Percentiles rank a stretch among this genome's conserved stretches.
These are phyloP conservation scores for Harpagifer antarcticus DNA, from an alignment of 2,797 vertebrate genomes.

Conservation along the genomic window DNA sequence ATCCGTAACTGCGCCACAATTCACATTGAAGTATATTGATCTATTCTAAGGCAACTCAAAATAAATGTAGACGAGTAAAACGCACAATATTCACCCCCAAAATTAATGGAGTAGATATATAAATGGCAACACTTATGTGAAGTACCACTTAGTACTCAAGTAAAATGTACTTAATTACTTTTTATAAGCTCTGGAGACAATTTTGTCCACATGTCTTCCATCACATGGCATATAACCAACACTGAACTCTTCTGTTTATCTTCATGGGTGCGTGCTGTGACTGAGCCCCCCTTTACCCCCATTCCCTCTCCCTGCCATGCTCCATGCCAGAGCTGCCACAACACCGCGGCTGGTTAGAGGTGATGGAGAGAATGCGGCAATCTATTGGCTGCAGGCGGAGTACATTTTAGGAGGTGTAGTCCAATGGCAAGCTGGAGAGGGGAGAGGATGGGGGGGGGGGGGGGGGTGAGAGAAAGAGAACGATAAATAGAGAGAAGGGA, in stretches of 20 bases:
- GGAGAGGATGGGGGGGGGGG: neutral
- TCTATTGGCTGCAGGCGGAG: conserved; percentile 92
- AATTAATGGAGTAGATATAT: no score
- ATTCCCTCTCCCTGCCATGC: conserved; percentile 17
- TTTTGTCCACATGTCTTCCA: no score
- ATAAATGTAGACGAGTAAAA: no score
- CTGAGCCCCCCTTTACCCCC: no score
- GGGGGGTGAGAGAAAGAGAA: neutral
- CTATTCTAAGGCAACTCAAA: no score
- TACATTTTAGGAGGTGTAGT: conserved; percentile 90
- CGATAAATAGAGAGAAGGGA: conserved; percentile 50
- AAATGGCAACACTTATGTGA: no score
- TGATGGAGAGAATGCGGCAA: conserved; percentile 88
- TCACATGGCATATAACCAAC: neutral
- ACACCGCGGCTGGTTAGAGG: conserved; percentile 80
- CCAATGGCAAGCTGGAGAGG: conserved; percentile 85
- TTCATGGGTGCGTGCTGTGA: neutral
- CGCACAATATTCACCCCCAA: no score
- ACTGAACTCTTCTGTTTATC: neutral
- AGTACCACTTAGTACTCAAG: no score
- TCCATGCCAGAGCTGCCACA: conserved; percentile 50
- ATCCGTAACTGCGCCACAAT: no score
- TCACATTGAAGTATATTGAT: no score
- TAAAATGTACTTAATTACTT: no score
- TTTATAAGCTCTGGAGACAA: no score